Base-by-base conservation (phyloP, 2,888 invertebrate genomes). In the Oscheius onirici region DNA sequence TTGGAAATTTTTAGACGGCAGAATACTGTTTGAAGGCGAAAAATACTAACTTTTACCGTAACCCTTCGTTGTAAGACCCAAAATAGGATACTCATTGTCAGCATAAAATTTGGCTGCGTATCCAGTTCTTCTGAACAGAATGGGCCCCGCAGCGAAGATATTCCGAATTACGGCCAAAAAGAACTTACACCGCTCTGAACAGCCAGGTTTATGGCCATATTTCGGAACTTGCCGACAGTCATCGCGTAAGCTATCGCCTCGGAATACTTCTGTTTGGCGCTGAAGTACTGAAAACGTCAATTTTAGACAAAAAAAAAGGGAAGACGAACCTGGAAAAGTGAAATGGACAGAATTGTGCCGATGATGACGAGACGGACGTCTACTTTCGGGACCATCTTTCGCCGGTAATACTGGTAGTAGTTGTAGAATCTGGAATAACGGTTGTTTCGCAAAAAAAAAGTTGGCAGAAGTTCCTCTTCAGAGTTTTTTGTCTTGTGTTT, bases 301-400 rank as follows among this genome's bases (percentile, higher is more conserved):
- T 43, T 40, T 13, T 71, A 15, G 1, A 11, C 11, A 22, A 15
- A 17, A 54, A 28, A 15, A 20, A 17, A 43, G 8, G 61, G 20
- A 55, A 43, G 61, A 71, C 79, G 74, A 92, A 94, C 89, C 89
- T 95, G 95, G 71, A 95, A 92, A 28, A 92, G 89, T 0, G 95
- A 95, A 85, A 95, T 93, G 34, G 95, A 91, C 0, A 93, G 91
- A 65, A 95, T 92, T 0, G 93, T 92, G 3, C 93, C 93, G 20
- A 93, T 91, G 68, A 95, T 91, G 8, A 96, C 95, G 71, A 95
- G 90, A 79, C 94, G 90, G 0, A 94, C 93, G 88, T 96, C 95
- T 3, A 96, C 94, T 89, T 95, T 94, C 1, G 95, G 95, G 0
- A 94, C 93, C 88, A 94, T 92, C 70, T 94, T 91, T 71, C 94